These are phyloP conservation scores for Rhinichthys osculus DNA, from an alignment of 2,797 vertebrate genomes.

Conservation along the genomic window DNA sequence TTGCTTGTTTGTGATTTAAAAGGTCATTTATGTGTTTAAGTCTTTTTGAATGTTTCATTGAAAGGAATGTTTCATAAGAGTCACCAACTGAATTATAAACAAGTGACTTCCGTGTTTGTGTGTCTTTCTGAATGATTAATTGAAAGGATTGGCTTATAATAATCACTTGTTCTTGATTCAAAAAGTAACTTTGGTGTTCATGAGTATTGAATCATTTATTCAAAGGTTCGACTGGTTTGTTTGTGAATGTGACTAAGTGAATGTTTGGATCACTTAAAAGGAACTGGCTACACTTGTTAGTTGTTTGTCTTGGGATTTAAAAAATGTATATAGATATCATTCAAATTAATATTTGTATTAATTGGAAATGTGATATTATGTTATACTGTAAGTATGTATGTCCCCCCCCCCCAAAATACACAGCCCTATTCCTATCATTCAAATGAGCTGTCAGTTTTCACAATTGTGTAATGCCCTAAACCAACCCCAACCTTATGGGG, in stretches of 20 bases:
- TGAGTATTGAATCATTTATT: not conserved
- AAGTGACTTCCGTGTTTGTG: not conserved
- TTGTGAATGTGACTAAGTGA: not conserved
- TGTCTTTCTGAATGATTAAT: not conserved
- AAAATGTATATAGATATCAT: not conserved
- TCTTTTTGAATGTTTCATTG: not conserved
- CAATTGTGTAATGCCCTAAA: not conserved
- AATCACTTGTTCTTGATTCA: not conserved
- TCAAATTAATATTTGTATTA: not conserved
- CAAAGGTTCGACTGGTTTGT: not conserved
- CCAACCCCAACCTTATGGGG: not conserved
- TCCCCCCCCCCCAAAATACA: not conserved
- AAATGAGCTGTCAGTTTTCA: not conserved
- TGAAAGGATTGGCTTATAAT: not conserved
- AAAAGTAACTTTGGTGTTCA: not conserved
- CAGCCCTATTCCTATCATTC: not conserved
- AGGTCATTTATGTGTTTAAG: not conserved
- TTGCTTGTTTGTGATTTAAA: too few relatives aligned
- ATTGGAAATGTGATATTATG: not conserved
- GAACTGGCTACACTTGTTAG: not conserved
- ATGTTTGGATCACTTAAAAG: not conserved
- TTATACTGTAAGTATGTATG: not conserved
- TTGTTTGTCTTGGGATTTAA: not conserved
- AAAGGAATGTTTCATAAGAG: not conserved
- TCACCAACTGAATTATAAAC: not conserved